Evolutionary conservation across 2,888 invertebrate species (phyloP).

Genomic region (Cheilosia scutellata): DNA sequence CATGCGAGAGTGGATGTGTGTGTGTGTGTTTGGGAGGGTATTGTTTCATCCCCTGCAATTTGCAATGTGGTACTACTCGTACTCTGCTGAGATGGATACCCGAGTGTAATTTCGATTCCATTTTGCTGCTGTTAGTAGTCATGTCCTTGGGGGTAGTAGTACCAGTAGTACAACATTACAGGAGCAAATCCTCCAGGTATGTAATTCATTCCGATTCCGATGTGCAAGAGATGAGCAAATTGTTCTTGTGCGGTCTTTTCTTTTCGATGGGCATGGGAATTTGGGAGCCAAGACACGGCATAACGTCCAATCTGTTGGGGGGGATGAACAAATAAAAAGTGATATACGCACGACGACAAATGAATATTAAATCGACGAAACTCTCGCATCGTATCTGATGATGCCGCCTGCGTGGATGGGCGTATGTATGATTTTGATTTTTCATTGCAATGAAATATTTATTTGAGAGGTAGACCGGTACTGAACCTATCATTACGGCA

Average conservation of each 20-base stretch:
- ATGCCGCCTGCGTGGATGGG: neutral
- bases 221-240: constrained; percentile 53
- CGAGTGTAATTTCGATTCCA: constrained; percentile 68
- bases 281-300: neutral
- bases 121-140: constrained; percentile 64
- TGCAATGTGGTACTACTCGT: constrained; percentile 37
- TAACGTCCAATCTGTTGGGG: constrained; percentile 24
- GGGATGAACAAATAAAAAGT: constrained; percentile 81
- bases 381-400: neutral
- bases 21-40: constrained; percentile 1
- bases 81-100: constrained; percentile 45
- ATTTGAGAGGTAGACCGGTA: constrained; percentile 14
- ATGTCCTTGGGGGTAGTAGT: constrained; percentile 58
- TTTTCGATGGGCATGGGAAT: constrained; percentile 36
- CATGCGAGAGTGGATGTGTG: neutral
- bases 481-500: constrained; percentile 62
- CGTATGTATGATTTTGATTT: constrained; percentile 59
- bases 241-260: constrained; percentile 43
- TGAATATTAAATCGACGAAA: constrained; percentile 82
- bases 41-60: constrained; percentile 70
- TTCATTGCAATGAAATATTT: constrained; percentile 67
- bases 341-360: constrained; percentile 83
- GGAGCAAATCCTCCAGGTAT: constrained; percentile 66
- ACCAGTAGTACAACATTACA: constrained; percentile 59
- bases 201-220: constrained; percentile 64